Percentiles rank a stretch among this genome's conserved stretches.
Evolutionary conservation across 2,888 invertebrate genomes (phyloP).

Genomic region (Bombylius major): DNA sequence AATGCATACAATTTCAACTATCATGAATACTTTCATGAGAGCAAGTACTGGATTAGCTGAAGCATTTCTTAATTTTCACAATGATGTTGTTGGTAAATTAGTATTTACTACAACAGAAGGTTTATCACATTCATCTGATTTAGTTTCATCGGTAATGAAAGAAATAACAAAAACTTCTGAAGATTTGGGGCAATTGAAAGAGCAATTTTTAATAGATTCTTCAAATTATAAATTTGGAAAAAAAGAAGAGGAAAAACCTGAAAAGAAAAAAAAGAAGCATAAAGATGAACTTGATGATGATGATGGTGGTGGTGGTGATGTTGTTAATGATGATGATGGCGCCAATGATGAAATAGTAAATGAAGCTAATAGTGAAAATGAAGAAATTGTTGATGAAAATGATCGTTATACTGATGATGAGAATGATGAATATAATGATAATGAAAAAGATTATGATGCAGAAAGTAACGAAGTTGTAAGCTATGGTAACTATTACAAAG

Average conservation of each 20-base stretch:
- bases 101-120: background rate
- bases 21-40: background rate
- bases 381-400: background rate
- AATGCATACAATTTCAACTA: background rate
- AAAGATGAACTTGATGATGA: background rate
- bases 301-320: background rate
- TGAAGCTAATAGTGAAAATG: background rate
- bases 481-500: no score
- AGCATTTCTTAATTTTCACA: background rate
- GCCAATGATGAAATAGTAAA: no score
- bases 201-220: background rate
- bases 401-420: no score
- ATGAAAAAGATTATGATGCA: background rate
- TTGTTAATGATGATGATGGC: background rate
- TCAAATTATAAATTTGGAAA: background rate
- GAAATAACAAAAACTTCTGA: background rate
- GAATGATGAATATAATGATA: background rate
- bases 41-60: background rate
- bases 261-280: background rate
- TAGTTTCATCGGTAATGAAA: background rate
- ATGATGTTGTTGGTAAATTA: background rate
- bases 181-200: background rate
- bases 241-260: background rate
- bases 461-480: background rate
- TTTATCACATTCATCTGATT: background rate